Percentiles rank a stretch among this genome's conserved stretches.
Conservation (phyloP, 2,888 invertebrate genomes). For the Entomobrya proxima region DNA sequence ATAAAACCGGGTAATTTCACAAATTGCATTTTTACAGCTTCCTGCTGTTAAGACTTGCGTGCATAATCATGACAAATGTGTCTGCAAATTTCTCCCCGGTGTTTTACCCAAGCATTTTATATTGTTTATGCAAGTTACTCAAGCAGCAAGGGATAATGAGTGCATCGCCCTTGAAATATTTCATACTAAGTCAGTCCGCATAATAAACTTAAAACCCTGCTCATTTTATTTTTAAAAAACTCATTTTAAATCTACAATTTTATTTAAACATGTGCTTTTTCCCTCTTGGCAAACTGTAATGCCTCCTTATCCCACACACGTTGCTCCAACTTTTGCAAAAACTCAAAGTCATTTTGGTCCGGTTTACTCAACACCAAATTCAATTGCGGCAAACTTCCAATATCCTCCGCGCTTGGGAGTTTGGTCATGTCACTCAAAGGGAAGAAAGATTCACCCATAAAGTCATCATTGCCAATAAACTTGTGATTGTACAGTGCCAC, state of each 20-base stretch:
- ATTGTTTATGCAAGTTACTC: too few relatives aligned
- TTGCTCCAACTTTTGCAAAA: constrained; percentile 77
- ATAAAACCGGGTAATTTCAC: too few relatives aligned
- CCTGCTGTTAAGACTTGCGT: too few relatives aligned
- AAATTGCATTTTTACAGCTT: too few relatives aligned
- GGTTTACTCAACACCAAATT: constrained; percentile 57
- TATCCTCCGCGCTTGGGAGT: neutral
- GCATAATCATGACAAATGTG: too few relatives aligned
- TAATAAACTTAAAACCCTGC: too few relatives aligned
- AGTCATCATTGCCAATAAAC: constrained; percentile 54
- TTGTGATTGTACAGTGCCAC: constrained; percentile 61
- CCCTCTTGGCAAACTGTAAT: constrained; percentile 77
- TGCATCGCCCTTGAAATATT: constrained; percentile 64
- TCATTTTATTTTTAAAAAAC: too few relatives aligned
- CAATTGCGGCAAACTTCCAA: constrained; percentile 15
- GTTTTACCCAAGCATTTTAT: too few relatives aligned
- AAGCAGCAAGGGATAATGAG: constrained; percentile 41
- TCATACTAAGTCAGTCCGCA: too few relatives aligned
- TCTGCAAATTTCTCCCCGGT: too few relatives aligned
- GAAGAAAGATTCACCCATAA: constrained; percentile 61
- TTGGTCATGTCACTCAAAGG: neutral
- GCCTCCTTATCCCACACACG: constrained; percentile 77
- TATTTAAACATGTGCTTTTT: constrained; percentile 63
- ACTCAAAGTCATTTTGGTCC: constrained; percentile 67
- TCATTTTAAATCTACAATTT: too few relatives aligned